Evolutionary conservation across 1,140 invertebrate species (phyloP).

Genomic region (Drosophila ogumai): DNA sequence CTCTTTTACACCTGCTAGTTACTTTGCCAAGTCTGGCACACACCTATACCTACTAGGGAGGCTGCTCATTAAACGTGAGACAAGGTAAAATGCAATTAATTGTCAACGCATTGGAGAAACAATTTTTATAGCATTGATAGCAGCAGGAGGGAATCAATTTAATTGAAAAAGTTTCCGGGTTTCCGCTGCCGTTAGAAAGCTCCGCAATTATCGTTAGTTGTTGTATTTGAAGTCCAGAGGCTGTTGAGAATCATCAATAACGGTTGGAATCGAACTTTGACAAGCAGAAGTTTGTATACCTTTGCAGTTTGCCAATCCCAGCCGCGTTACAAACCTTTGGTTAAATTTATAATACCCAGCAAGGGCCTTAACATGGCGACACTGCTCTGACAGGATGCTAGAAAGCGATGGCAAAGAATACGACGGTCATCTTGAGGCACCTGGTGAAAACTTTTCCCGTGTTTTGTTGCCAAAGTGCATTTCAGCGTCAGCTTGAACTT

Average conservation of each 20-base stretch:
- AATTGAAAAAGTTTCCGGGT: constrained; percentile 69
- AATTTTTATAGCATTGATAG: constrained; percentile 62
- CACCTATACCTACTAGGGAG: not conserved
- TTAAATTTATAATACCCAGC: not conserved
- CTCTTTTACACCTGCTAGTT: constrained; percentile 62
- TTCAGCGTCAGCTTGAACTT: constrained; percentile 75
- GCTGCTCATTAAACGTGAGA: constrained; percentile 45
- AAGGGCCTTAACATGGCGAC: constrained; percentile 49
- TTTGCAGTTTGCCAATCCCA: not conserved
- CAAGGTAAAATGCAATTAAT: constrained; percentile 69
- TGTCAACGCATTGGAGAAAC: constrained; percentile 61
- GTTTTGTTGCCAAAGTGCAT: constrained; percentile 67
- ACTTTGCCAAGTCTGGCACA: constrained; percentile 6
- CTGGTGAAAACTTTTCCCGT: constrained; percentile 45
- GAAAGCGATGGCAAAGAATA: constrained; percentile 2
- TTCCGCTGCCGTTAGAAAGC: constrained; percentile 22
- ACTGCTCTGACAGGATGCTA: constrained; percentile 38
- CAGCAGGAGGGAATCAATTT: constrained; percentile 46
- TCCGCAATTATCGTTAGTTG: constrained; percentile 52
- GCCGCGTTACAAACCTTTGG: not conserved
- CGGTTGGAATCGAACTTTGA: not conserved
- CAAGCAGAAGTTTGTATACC: not conserved
- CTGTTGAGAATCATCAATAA: constrained; percentile 59
- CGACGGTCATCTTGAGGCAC: constrained; percentile 12
- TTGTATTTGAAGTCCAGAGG: constrained; percentile 30